Percentiles rank a stretch among this genome's conserved stretches.
Evolutionary conservation across 1,140 invertebrate genomes (phyloP).

Genomic region (Cherax quadricarinatus): DNA sequence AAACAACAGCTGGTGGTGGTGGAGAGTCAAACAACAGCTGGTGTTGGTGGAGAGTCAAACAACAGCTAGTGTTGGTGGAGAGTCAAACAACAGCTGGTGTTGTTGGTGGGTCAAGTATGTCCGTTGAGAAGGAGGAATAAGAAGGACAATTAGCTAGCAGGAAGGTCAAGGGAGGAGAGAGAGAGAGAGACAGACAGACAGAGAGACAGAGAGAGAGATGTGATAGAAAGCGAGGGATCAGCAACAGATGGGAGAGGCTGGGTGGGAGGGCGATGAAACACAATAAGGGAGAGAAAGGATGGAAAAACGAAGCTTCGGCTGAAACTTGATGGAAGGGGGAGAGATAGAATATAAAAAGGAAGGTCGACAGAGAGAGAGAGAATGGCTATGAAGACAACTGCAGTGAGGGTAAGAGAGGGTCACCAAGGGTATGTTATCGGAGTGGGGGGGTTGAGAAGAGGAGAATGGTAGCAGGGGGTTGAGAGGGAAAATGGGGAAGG

Average conservation of each 20-base stretch:
- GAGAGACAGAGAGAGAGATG: constrained; percentile 2
- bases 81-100: too few species aligned
- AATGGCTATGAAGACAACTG: not conserved
- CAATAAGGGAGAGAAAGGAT: not conserved
- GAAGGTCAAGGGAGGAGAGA: not conserved
- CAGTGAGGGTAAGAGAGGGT: not conserved
- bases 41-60: too few species aligned
- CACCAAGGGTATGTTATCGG: too few species aligned
- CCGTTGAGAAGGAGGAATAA: too few species aligned
- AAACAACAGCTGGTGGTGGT: too few species aligned
- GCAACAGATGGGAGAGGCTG: not conserved
- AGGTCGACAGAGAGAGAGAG: not conserved
- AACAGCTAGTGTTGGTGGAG: too few species aligned
- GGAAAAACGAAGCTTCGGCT: not conserved
- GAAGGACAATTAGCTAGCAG: not conserved
- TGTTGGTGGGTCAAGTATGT: not conserved
- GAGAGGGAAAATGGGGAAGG: not conserved
- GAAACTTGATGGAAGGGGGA: not conserved
- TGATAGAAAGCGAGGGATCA: not conserved
- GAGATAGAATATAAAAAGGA: not conserved
- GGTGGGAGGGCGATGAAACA: not conserved
- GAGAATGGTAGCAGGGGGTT: not conserved
- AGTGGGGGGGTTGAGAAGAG: not conserved
- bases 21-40: too few species aligned
- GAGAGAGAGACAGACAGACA: not conserved